phyloP scores from a whole-genome alignment of 2,113 vertebrate species.

The Cathartes aura region DNA sequence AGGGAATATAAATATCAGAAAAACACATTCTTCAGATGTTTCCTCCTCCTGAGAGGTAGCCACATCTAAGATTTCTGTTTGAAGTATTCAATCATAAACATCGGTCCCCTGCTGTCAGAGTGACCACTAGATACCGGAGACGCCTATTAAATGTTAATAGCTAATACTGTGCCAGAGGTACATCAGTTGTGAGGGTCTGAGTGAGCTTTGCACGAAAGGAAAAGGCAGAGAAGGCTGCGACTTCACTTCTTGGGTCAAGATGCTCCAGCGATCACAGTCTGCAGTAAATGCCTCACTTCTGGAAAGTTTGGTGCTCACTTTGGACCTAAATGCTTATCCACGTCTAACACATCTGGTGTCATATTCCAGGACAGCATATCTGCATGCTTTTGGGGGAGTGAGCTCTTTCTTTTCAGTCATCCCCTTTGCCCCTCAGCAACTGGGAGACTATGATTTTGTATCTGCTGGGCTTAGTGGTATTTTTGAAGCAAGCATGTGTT shows the following conservation, averaged over 20 bases:
- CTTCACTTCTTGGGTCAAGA: neutral
- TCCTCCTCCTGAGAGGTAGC: constrained; percentile 24
- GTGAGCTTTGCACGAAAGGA: neutral
- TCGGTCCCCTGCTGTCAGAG: neutral
- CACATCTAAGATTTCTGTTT: constrained; percentile 5
- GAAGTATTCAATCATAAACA: constrained; percentile 19
- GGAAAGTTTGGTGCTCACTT: neutral
- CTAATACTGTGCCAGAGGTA: neutral
- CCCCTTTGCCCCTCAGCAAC: neutral
- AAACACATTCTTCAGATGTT: constrained; percentile 48
- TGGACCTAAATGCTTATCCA: neutral
- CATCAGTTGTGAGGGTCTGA: neutral
- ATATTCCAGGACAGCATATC: neutral
- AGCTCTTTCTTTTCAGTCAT: neutral
- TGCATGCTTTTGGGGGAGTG: neutral
- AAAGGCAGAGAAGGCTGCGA: rapidly evolving
- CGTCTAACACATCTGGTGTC: neutral
- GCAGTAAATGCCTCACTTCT: neutral
- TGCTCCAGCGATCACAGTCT: neutral
- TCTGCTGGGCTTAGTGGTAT: neutral
- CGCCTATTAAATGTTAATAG: neutral
- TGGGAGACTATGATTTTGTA: neutral
- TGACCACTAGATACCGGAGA: neutral
- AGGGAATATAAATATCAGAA: constrained; percentile 29
- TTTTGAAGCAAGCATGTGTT: neutral